Percentiles rank a stretch among this genome's conserved stretches.
Conservation (phyloP, 2,797 vertebrate species). For the Chrysocyon brachyurus region DNA sequence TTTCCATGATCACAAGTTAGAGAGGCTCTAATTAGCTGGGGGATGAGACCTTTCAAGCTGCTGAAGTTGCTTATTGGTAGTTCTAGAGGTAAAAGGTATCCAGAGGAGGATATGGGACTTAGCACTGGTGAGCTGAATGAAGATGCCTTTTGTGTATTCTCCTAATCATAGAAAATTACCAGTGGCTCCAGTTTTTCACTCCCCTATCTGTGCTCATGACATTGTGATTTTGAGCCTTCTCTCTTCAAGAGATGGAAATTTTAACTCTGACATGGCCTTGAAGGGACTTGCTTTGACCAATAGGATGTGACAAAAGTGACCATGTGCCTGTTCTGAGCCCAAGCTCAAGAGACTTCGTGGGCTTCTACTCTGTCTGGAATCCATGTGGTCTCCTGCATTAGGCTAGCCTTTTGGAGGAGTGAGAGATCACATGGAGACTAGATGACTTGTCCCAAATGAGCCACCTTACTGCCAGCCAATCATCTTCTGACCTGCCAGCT, state of each 20-base stretch:
- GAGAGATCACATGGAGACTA: background rate
- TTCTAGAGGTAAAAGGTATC: background rate
- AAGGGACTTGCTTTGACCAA: background rate
- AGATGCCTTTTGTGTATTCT: background rate
- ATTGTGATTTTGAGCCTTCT: background rate
- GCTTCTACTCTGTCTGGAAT: background rate
- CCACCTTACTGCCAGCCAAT: background rate
- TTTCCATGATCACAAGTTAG: background rate
- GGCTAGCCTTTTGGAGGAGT: background rate
- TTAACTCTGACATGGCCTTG: background rate
- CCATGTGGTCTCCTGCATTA: background rate
- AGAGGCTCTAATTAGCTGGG: background rate
- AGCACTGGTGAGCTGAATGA: background rate
- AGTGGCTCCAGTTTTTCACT: background rate
- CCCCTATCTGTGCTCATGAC: background rate
- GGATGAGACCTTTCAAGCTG: background rate
- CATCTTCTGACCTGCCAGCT: background rate
- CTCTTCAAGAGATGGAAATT: background rate
- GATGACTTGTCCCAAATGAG: background rate
- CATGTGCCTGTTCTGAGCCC: background rate
- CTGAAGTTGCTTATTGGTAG: background rate
- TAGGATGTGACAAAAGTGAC: conserved; percentile 6
- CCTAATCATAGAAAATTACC: background rate
- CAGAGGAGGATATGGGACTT: background rate
- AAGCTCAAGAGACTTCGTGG: background rate